Conservation (phyloP, 1,140 invertebrate genomes). For the Drosophila yakuba region DNA sequence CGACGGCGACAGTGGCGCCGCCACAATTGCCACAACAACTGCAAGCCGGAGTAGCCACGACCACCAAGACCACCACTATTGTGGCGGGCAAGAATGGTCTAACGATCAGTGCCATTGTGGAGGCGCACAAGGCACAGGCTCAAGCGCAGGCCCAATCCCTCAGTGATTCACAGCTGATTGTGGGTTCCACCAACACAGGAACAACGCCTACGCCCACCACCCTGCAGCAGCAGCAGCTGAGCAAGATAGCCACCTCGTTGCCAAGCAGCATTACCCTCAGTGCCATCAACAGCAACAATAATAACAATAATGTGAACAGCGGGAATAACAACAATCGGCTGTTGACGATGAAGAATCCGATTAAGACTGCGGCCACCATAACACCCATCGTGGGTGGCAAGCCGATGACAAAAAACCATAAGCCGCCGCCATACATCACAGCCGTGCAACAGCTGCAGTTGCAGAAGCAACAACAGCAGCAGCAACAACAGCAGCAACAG, state of each 20-base stretch:
- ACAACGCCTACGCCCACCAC: constrained; percentile 85
- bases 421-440: constrained; percentile 82
- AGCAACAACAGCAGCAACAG: constrained; percentile 71
- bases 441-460: constrained; percentile 80
- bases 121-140: constrained; percentile 66
- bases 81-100: constrained; percentile 77
- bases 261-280: constrained; percentile 77
- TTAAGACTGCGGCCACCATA: constrained; percentile 78
- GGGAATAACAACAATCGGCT: constrained; percentile 60
- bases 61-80: constrained; percentile 69
- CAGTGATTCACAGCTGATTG: constrained; percentile 64
- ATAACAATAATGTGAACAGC: constrained; percentile 49
- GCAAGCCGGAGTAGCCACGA: constrained; percentile 21
- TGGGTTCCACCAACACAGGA: constrained; percentile 88
- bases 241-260: constrained; percentile 70
- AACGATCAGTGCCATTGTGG: constrained; percentile 80
- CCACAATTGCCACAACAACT: constrained; percentile 25
- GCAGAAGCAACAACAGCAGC: constrained; percentile 77
- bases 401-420: constrained; percentile 84
- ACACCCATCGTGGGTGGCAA: constrained; percentile 79
- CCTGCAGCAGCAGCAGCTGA: constrained; percentile 63
- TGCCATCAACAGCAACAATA: constrained; percentile 65
- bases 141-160: constrained; percentile 36
- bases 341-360: constrained; percentile 65
- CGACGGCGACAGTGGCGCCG: constrained; percentile 17